phyloP scores from a whole-genome alignment of 2,113 vertebrate species.

The Pseudorasbora parva region DNA sequence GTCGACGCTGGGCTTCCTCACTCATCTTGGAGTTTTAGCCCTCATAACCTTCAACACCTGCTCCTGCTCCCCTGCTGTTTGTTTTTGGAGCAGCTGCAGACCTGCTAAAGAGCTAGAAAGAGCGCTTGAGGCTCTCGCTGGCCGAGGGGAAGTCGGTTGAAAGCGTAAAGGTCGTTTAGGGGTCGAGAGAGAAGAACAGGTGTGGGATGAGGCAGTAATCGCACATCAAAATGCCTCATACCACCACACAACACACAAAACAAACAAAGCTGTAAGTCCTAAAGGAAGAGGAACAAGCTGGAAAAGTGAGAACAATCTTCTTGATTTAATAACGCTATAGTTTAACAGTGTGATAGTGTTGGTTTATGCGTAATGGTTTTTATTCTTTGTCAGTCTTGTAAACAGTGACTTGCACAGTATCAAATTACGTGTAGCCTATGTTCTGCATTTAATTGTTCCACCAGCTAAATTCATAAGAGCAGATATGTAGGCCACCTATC shows the following conservation, averaged over 20 bases:
- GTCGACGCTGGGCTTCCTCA: background rate
- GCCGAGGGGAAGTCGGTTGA: constrained; percentile 13
- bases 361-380: background rate
- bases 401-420: background rate
- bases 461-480: background rate
- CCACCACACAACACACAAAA: constrained; percentile 13
- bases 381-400: background rate
- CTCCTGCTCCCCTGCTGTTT: constrained; percentile 35
- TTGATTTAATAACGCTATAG: background rate
- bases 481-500: constrained; percentile 12
- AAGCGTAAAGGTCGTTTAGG: background rate
- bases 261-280: constrained; percentile 1
- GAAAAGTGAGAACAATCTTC: background rate
- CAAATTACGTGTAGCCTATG: background rate
- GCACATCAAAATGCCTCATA: constrained; percentile 16
- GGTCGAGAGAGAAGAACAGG: constrained; percentile 39
- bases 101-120: constrained; percentile 33
- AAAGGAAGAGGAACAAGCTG: constrained; percentile 24
- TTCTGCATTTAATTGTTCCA: background rate
- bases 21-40: constrained; percentile 25
- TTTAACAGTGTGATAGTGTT: background rate
- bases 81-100: constrained; percentile 36
- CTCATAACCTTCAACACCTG: constrained; percentile 40
- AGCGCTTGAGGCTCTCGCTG: constrained; percentile 23
- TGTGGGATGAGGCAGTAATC: constrained; percentile 1